Conservation (phyloP, 2,888 invertebrate species). For the Atrina japonica region DNA sequence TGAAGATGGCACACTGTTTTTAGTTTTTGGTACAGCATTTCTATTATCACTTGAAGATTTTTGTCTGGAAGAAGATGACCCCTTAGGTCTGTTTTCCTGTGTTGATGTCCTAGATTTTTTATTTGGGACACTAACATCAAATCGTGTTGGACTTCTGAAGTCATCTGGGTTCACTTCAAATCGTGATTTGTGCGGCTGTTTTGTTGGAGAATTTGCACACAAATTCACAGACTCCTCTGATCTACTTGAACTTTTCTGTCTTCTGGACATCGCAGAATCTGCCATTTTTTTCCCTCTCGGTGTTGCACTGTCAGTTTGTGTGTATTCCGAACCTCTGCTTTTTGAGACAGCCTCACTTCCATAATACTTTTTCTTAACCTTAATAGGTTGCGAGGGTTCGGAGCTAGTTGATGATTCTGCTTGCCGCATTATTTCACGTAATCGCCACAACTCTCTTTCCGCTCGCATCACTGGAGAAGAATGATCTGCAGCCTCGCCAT, state of each 20-base stretch:
- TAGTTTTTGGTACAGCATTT: too few species aligned
- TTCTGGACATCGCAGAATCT: constrained; percentile 6
- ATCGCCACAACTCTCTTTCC: constrained; percentile 66
- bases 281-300: constrained; percentile 6
- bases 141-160: constrained; percentile 58
- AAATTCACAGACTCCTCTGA: constrained; percentile 14
- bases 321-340: not conserved
- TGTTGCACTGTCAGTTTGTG: not conserved
- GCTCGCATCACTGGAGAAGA: constrained; percentile 70
- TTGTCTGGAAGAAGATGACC: too few species aligned
- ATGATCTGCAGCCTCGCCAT: not conserved
- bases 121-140: constrained; percentile 54
- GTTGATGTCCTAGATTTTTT: constrained; percentile 28
- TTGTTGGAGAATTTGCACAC: too few species aligned
- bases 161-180: constrained; percentile 47
- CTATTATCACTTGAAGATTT: too few species aligned
- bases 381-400: constrained; percentile 49
- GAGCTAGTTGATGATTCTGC: constrained; percentile 49
- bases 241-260: constrained; percentile 2
- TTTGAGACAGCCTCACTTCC: constrained; percentile 58
- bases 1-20: too few species aligned
- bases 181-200: constrained; percentile 18
- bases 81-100: too few species aligned
- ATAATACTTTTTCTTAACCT: constrained; percentile 68
- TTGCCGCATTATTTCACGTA: constrained; percentile 61